A percentile compares a stretch with the other conserved stretches of the same genome.
Conservation (phyloP, 2,113 vertebrate genomes). For the Myxocyprinus asiaticus region DNA sequence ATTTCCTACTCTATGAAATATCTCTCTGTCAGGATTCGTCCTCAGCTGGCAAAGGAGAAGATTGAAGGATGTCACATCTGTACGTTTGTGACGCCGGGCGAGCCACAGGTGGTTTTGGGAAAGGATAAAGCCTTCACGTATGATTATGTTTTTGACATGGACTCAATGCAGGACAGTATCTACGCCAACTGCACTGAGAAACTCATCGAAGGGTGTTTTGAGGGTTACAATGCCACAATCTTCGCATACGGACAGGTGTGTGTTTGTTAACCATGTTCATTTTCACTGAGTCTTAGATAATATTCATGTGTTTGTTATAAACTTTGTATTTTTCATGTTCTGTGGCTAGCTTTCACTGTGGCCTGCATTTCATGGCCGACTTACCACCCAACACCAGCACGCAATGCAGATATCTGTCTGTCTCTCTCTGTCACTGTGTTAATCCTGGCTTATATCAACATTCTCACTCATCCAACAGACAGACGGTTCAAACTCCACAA, state of each 20-base stretch:
- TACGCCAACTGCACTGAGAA: constrained; percentile 89
- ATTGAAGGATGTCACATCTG: constrained; percentile 99
- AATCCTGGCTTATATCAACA: constrained; percentile 40
- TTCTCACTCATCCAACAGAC: constrained; percentile 5
- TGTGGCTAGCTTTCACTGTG: constrained; percentile 23
- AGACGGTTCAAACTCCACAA: not conserved
- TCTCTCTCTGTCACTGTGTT: constrained; percentile 7
- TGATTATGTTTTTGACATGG: constrained; percentile 93
- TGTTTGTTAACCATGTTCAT: not conserved
- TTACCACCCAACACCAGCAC: not conserved
- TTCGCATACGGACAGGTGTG: constrained; percentile 96
- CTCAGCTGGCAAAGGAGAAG: constrained; percentile 93
- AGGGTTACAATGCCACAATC: constrained; percentile 96
- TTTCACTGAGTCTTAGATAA: no score
- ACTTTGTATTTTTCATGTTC: constrained; percentile 51
- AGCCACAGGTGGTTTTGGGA: constrained; percentile 94
- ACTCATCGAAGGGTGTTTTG: constrained; percentile 95
- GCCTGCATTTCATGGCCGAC: constrained; percentile 52
- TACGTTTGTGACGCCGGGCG: constrained; percentile 90
- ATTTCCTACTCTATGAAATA: no score
- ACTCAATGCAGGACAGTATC: constrained; percentile 86
- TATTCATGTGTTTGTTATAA: not conserved
- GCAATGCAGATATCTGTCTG: not conserved
- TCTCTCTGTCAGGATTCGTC: constrained; percentile 82
- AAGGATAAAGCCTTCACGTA: constrained; percentile 98